Evolutionary conservation across 2,888 invertebrate genomes (phyloP).

Genomic region (Megaustenia siamemsis): DNA sequence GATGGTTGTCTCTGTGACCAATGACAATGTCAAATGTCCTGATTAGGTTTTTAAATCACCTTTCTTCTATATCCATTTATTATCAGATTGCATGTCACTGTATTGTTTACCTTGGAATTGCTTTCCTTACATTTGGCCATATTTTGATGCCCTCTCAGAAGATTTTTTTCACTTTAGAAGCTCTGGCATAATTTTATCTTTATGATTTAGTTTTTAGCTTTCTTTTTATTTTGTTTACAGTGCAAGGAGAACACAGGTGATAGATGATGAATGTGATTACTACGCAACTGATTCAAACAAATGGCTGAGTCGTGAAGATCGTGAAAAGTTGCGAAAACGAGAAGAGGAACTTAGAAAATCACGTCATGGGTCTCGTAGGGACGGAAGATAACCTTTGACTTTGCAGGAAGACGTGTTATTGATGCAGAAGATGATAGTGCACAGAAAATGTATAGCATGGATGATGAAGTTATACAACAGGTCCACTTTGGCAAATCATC

Average conservation of each 20-base stretch:
- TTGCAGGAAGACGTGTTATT: conserved; percentile 82
- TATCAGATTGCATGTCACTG: no score
- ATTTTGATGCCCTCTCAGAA: no score
- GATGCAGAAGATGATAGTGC: conserved; percentile 79
- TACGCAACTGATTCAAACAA: conserved; percentile 87
- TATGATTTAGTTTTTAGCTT: no score
- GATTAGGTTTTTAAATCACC: no score
- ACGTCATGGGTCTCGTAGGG: conserved; percentile 86
- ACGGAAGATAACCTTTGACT: conserved; percentile 89
- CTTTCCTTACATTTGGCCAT: no score
- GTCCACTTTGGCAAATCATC: conserved; percentile 72
- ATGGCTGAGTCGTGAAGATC: conserved; percentile 89
- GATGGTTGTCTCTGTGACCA: no score
- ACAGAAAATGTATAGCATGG: conserved; percentile 78
- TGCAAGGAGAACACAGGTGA: conserved; percentile 87
- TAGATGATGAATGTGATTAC: conserved; percentile 97
- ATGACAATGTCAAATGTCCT: no score
- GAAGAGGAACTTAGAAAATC: conserved; percentile 86
- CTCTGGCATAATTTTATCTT: no score
- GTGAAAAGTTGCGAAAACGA: conserved; percentile 85
- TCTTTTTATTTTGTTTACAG: conserved; percentile 79
- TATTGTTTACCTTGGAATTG: no score
- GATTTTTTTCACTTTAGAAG: no score
- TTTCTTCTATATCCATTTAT: no score
- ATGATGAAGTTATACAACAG: conserved; percentile 77